Evolutionary conservation across 1,140 invertebrate species (phyloP), one percentile per base, ranked within the genome.

Genomic region (Anoplophora glabripennis): DNA sequence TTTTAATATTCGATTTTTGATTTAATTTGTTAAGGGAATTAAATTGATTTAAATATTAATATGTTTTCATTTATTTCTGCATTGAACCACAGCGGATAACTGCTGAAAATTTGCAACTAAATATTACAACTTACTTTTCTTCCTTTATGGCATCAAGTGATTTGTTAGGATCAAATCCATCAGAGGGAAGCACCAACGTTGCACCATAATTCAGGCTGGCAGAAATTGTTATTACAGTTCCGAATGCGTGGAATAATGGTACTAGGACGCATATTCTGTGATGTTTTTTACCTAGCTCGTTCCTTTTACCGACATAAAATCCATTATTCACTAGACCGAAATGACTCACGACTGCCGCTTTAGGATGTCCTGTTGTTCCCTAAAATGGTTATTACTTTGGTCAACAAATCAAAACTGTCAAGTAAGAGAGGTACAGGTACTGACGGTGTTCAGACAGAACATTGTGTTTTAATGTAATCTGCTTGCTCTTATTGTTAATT

Each of bases 221-320:
- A 0, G 92, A 65, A 49, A 86, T 76, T 0, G 88, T 92, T 36
- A 89, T 78, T 0, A 90, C 80, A 34, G 88, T 86, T 0, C 93
- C 95, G 72, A 90, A 94, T 11, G 89, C 93, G 73, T 99, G 96
- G 72, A 97, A 99, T 10, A 97, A 80, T 0, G 96, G 96, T 0
- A 93, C 90, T 74, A 94, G 87, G 0, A 89, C 67, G 68, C 92
- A 94, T 38, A 92, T 75, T 5, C 65, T 82, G 33, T 79, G 78
- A 51, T 79, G 78, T 40, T 76, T 76, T 49, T 77, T 68, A 42
- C 82, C 66, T 44, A 86, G 78, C 36, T 80, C 79, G n/a, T 84
- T 74, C 58, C 90, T 80, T 51, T 78, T 75, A 0, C 84, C 86
- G 38, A 82, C 75, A 70, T 87, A 81, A 59, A 85, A 86, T 4